Base-by-base conservation (phyloP, 2,797 vertebrate species). In the Acrossocheilus fasciatus region DNA sequence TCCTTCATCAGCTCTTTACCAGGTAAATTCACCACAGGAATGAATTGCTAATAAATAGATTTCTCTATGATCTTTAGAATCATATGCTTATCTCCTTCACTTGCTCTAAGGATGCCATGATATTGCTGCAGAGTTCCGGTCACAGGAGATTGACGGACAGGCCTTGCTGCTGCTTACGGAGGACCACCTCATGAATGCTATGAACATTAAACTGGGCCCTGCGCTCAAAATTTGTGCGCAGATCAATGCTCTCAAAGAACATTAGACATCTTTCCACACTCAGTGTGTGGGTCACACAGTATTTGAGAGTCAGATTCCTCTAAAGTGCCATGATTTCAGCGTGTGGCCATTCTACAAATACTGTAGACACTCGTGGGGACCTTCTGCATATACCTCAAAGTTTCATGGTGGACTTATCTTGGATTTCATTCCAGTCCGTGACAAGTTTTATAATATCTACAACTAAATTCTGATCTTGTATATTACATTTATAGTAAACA, bases 191-290 rank as follows among this genome's bases (percentile, higher is more conserved):
- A 97, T 98, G 96, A 97, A 94, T 88, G 96, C 96, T 87, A 98
- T 99, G 97, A 98, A 98, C 91, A 95, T 99, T 85, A 98, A 98
- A 92, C 93, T 98, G 91, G 98, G 97, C 76, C 98, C 98, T 23
- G 97, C 97, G 14, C 96, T 98, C 84, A 98, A 98, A 94, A 96
- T 99, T 89, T 98, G 97, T 69, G 96, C 97, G 74, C 96, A 97
- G 92, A 98, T 99, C 81, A 98, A 97, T n/a, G 93, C 96, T 88
- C 96, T 98, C 81, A 98, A 97, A 94, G 96, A 97, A 62, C 93
- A 94, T 80, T 97, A 95, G 66, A 69, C 10, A 0, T 41, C 45
- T 68, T 52, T 69, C 45, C 12, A 30, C 41, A 15, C 8, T 20
- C 52, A 17, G 64, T 79, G 18, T 62, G 57, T 9, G 15, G 36